Evolutionary conservation across 1,140 invertebrate genomes (phyloP), one percentile per base, ranked within the genome.

Genomic region (Leptopilina clavipes): DNA sequence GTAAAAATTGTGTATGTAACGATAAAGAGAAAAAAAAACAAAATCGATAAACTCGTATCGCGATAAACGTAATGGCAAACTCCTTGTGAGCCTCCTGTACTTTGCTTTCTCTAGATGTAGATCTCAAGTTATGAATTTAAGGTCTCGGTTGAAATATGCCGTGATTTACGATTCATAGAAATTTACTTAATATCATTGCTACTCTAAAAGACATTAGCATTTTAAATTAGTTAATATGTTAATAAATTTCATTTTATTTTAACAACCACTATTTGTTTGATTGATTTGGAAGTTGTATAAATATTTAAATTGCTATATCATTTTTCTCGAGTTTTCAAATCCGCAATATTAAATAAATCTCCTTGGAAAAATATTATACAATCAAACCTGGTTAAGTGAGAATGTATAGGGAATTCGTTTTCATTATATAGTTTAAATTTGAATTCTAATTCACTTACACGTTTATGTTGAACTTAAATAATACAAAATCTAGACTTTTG

Each of bases 61-160:
- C 59, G 59, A 65, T 65, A 65, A 65, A 37, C 59, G 59, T 65
- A 37, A 31, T 31, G 59, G 22, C 22, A 65, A 65, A 65, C 59
- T 65, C 59, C 59, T 65, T 65, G 59, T 40, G 59, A 31, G 22
- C 31, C 25, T 65, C 59, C 59, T n/a, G 48, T 65, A 65, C 25
- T 65, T 65, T 65, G 59, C 25, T 31, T 65, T 65, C 59, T 65
- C 11, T 65, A 37, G 22, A 65, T 65, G 59, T 65, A 65, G 59
- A 65, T 25, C 59, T 65, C 59, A 22, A 65, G 25, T 65, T 65
- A 65, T 65, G 59, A 65, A 65, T 65, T 65, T 65, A 65, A 65
- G 22, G 25, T 65, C 59, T 65, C 25, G 12, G 22, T 65, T n/a
- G 59, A 65, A 65, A 65, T 31, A 65, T 65, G 59, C 25, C 25